phyloP scores from a whole-genome alignment of 1,140 invertebrate genomes.

The Anoplolepis gracilipes region DNA sequence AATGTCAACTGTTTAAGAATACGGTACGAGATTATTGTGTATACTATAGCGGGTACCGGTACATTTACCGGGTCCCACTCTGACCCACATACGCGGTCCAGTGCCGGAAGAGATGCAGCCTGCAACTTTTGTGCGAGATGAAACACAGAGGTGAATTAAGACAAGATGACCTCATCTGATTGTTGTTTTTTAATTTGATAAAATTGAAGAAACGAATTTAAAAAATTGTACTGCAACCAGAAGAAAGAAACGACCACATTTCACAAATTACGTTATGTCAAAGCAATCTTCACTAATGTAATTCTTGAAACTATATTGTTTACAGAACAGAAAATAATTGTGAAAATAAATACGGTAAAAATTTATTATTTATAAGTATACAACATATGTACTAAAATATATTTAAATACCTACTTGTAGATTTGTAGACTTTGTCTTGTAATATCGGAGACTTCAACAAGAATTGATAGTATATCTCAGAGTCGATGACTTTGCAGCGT shows the following conservation, averaged over 20 bases:
- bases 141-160: neutral
- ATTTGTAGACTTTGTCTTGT: neutral
- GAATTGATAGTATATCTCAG: neutral
- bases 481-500: neutral
- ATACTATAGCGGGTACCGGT: conserved; percentile 31
- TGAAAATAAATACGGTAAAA: neutral
- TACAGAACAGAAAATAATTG: neutral
- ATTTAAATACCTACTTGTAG: no score
- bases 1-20: conserved; percentile 74
- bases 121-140: neutral
- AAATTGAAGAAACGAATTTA: neutral
- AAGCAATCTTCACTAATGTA: neutral
- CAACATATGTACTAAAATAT: no score
- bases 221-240: neutral
- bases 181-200: neutral
- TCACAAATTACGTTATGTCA: neutral
- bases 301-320: neutral
- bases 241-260: neutral
- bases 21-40: conserved; percentile 36
- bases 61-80: conserved; percentile 57
- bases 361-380: no score
- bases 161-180: neutral
- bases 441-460: neutral
- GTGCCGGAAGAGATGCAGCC: neutral
- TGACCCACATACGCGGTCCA: conserved; percentile 69